Base-by-base conservation (phyloP, 92 coral and sea anemone genomes). In the Zoanthus gigantus region DNA sequence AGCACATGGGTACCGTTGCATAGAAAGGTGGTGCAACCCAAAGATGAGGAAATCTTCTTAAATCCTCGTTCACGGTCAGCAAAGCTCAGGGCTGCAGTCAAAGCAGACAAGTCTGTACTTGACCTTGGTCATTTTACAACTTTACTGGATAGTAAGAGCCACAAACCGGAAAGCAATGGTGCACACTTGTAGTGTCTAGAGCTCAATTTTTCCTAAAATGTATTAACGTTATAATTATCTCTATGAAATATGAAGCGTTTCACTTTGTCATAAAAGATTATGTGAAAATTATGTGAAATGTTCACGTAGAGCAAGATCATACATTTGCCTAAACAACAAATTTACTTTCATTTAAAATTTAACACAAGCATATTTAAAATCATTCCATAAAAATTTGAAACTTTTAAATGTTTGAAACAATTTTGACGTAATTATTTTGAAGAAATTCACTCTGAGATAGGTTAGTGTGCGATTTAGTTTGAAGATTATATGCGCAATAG, bases 41-140 rank as follows among this genome's bases (percentile, higher is more conserved):
- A 94, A 8, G 94, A 93, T 53, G 94, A 95, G 69, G 98, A 95
- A 79, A 87, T 95, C 13, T 90, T 91, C 46, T 87, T 94, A n/a
- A 93, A 95, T 80, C 98, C 98, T 32, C 94, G 94, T 2, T 93
- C 96, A 44, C 91, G 98, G 2, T 95, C 96, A 6, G 98, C 98
- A 0, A 95, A 91, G 79, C 75, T 95, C 53, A 92, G 98, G 3
- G 98, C 98, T 0, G 98, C 95, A 2, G 93, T 89, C 0, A 95
- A 95, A 78, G 90, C 94, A 11, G 95, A 93, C 85, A 95, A 91
- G 23, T 76, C 91, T 16, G 93, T 95, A 14, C 71, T 95, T 13
- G 91, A 90, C 47, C 89, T 95, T 12, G 77, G 90, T n/a, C 92
- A 93, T 54, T 86, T 93, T 48, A 85, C 98, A 12, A 92, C 80